Base-by-base conservation (phyloP, 2,113 vertebrate genomes). In the Cygnus buccinator region DNA sequence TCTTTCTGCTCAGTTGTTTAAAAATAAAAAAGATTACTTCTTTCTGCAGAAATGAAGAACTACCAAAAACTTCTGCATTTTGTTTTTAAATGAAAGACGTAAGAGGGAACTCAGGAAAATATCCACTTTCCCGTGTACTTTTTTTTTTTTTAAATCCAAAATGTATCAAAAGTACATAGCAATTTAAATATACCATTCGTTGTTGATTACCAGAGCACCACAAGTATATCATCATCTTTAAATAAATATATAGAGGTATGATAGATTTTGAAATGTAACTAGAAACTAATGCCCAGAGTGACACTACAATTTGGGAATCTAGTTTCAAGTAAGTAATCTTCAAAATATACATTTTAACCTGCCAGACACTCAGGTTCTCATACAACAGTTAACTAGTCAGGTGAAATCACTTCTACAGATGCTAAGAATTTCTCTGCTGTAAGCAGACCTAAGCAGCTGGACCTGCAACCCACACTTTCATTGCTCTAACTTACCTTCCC, bases 211-310 rank as follows among this genome's bases (percentile, higher is more conserved):
- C 63, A 73, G 17, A 59, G n/a, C 33, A 46, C 15, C 77, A 61
- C 28, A 66, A 94, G 70, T 66, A 62, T 20, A 61, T 29, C 25
- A 48, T 21, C 43, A 28, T 20, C 33, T 61, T 62, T 37, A 73
- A 81, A 61, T 41, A 67, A 54, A 77, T 16, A 0, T 14, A n/a
- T 5, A 46, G 9, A 35, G 44, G 23, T 37, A 72, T 2, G 0
- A 39, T 10, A 25, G n/a, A 20, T 66, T 77, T 71, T 61, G 4
- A 54, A 41, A 67, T 66, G 14, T 29, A 87, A 59, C 62, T 25
- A 67, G 43, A 78, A 82, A 61, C 25, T 66, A 84, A 72, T 61
- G 28, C 20, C 31, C 59, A 61, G 26, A 73, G 33, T 54, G 46
- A 87, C 18, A 54, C 3, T 13, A 25, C 22, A n/a, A 67, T 89